phyloP scores from a whole-genome alignment of 1,140 invertebrate genomes.

The Polypedilum pembai region DNA sequence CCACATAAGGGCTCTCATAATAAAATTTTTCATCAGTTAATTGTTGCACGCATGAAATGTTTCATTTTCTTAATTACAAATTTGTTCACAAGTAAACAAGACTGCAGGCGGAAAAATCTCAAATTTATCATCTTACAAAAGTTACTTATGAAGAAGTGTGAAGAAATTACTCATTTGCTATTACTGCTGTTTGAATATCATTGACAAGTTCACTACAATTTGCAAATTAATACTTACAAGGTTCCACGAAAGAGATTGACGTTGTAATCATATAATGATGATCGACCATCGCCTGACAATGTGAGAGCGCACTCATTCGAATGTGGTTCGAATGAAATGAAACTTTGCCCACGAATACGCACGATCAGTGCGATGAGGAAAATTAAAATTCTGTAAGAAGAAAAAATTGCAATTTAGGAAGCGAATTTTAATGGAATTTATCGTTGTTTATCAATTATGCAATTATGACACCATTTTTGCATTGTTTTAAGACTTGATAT shows the following conservation, averaged over 20 bases:
- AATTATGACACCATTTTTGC: no score
- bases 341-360: neutral
- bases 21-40: no score
- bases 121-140: no score
- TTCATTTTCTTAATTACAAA: no score
- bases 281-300: constrained; percentile 61
- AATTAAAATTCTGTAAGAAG: neutral
- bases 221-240: constrained; percentile 50
- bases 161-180: neutral
- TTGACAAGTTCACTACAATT: neutral
- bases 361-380: neutral
- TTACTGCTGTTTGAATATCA: neutral
- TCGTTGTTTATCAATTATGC: no score
- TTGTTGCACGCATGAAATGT: no score
- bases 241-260: constrained; percentile 65
- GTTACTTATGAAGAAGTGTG: neutral
- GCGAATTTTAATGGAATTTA: no score
- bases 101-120: no score
- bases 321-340: constrained; percentile 31
- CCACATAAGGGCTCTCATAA: no score
- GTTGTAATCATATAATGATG: constrained; percentile 72
- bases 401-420: neutral
- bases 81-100: no score
- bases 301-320: constrained; percentile 63
- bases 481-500: no score